Evolutionary conservation across 2,888 invertebrate species (phyloP).

Genomic region (Philereme transversata): DNA sequence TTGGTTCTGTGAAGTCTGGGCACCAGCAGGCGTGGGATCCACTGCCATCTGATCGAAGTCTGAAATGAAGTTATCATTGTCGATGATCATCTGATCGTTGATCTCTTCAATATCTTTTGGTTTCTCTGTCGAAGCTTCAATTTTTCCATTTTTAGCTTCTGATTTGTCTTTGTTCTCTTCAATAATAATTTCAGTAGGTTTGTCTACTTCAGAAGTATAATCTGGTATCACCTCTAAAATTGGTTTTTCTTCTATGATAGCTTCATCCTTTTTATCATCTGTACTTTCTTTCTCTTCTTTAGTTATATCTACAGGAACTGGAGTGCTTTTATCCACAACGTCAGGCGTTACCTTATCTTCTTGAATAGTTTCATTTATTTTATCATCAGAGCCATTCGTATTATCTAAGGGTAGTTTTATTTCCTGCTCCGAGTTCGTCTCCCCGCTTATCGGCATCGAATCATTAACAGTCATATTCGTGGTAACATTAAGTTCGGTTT

Average conservation of each 20-base stretch:
- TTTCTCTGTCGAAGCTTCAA: conserved; percentile 57
- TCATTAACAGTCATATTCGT: conserved; percentile 74
- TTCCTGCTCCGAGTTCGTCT: conserved; percentile 66
- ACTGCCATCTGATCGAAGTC: conserved; percentile 82
- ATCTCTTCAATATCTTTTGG: conserved; percentile 68
- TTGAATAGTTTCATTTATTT: conserved; percentile 60
- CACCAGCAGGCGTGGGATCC: conserved; percentile 70
- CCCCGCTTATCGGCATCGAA: conserved; percentile 59
- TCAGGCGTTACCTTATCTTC: conserved; percentile 60
- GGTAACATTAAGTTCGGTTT: conserved; percentile 77
- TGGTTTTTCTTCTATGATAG: conserved; percentile 54
- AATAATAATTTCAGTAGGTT: conserved; percentile 47
- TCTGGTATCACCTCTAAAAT: conserved; percentile 44
- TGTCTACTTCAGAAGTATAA: conserved; percentile 49
- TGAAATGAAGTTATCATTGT: conserved; percentile 79
- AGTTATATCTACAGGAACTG: conserved; percentile 54
- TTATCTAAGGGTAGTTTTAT: conserved; percentile 65
- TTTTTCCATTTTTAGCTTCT: conserved; percentile 62
- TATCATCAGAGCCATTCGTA: conserved; percentile 63
- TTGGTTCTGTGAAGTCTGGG: conserved; percentile 54
- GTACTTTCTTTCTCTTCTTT: conserved; percentile 58
- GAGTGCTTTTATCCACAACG: conserved; percentile 49
- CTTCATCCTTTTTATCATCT: conserved; percentile 59
- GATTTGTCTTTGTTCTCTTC: conserved; percentile 59
- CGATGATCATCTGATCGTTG: conserved; percentile 66